Base-by-base conservation (phyloP, 2,888 invertebrate genomes). In the Fragum sueziense region DNA sequence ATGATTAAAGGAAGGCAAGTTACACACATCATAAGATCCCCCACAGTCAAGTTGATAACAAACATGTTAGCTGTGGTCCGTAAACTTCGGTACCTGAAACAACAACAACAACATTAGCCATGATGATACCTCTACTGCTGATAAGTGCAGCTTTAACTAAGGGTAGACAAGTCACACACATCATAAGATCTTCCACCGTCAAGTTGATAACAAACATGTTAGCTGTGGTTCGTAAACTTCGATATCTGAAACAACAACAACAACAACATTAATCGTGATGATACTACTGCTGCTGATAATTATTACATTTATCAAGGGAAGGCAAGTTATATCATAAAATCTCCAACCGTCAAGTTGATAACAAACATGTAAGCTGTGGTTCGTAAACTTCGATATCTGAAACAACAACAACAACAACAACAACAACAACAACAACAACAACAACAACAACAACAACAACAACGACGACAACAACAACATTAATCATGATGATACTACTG, bases 41-140 rank as follows among this genome's bases (percentile, higher is more conserved):
- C 68, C n/a, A 68, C 68, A 17, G 68, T 68, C 41, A 68, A n/a
- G n/a, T 68, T 68, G 6, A 68, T 47, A 22, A 68, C 47, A 25
- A 68, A 68, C 25, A 47, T 68, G 47, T 68, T 68, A 27, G 68
- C 17, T 9, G 41, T 68, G 1, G 68, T 68, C n/a, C 68, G 7
- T 11, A 68, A 29, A 27, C 68, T 68, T 20, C 47, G 2, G 27
- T 68, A 68, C 27, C 68, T 68, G 68, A 22, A 47, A 68, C 22
- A 37, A n/a, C n/a, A n/a, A n/a, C n/a, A n/a, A n/a, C n/a, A n/a
- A n/a, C n/a, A n/a, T n/a, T n/a, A n/a, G n/a, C n/a, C n/a, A n/a
- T n/a, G n/a, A n/a, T n/a, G n/a, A n/a, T n/a, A n/a, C n/a, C n/a
- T n/a, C n/a, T n/a, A n/a, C n/a, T n/a, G n/a, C n/a, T n/a, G n/a